Base-by-base conservation (phyloP, 2,797 vertebrate genomes). In the Coendou prehensilis region DNA sequence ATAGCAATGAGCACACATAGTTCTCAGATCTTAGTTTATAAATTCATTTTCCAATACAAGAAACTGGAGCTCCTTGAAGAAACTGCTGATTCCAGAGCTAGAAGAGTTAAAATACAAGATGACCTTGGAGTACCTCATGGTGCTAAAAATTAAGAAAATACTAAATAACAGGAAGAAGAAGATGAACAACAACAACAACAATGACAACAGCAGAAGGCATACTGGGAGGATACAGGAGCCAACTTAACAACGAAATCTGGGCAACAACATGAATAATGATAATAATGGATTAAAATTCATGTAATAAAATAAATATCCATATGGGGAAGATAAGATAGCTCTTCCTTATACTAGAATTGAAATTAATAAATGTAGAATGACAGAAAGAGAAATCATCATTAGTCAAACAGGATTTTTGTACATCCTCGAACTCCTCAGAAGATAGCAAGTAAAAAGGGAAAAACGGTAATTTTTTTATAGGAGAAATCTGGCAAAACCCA, bases 281-380 rank as follows among this genome's bases (percentile, higher is more conserved):
- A 91, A 75, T 81, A 78, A 78, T 52, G 52, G 86, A 69, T 75
- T 91, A 91, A 61, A 87, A 78, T 52, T 50, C 52, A 80, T 2
- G 61, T 37, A 73, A 83, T 69, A 93, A 78, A 71, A 75, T 87
- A 78, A 82, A 92, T 88, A 83, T 83, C 88, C 9, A 89, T 15
- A 57, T 26, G 6, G 54, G 56, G 26, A 86, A 86, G 18, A 85
- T 63, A 33, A 90, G 33, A 91, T 1, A 91, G 33, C 50, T 67
- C 87, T 91, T 76, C 47, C 41, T 92, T 63, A 87, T 4, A 67
- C 26, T n/a, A 87, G 41, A 83, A 87, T 78, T 87, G 87, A 59
- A 69, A 76, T 69, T 18, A 93, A 79, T 50, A 50, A 86, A 81
- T 80, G 41, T 15, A 76, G 26, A 90, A 75, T 76, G 50, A 75